Conservation (phyloP, 2,113 vertebrate species). For the Piliocolobus tephrosceles region DNA sequence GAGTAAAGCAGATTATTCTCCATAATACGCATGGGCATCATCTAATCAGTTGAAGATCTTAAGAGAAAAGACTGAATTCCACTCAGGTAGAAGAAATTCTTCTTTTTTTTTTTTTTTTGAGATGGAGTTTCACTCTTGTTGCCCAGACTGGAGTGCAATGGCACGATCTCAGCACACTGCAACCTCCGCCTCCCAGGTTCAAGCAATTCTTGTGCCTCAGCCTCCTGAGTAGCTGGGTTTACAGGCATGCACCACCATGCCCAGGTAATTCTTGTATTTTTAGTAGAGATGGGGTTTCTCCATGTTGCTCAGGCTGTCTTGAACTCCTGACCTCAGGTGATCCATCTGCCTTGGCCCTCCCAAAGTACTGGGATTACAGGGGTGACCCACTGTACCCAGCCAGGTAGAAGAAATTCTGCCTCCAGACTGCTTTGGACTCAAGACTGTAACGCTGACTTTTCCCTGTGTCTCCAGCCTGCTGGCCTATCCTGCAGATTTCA, state of each 20-base stretch:
- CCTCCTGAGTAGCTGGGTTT: not conserved
- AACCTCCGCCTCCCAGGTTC: not conserved
- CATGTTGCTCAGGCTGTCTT: not conserved
- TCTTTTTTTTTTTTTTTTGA: not conserved
- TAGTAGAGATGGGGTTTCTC: not conserved
- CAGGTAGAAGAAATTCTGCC: not conserved
- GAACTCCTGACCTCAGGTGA: not conserved
- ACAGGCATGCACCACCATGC: not conserved
- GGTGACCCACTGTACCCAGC: not conserved
- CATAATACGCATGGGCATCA: not conserved
- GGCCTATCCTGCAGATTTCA: not conserved
- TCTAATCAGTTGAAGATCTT: not conserved
- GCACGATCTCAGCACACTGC: not conserved
- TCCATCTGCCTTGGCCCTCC: fast-evolving
- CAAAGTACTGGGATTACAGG: not conserved
- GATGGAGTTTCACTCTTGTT: not conserved
- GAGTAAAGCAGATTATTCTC: not conserved
- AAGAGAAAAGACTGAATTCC: not conserved
- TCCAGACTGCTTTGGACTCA: not conserved
- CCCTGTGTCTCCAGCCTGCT: not conserved
- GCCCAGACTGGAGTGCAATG: not conserved
- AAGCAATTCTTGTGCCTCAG: not conserved
- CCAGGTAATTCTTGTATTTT: not conserved
- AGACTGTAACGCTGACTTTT: not conserved
- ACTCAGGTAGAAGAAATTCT: not conserved